Base-by-base conservation (phyloP, 1,140 invertebrate species). In the Drosophila truncata region DNA sequence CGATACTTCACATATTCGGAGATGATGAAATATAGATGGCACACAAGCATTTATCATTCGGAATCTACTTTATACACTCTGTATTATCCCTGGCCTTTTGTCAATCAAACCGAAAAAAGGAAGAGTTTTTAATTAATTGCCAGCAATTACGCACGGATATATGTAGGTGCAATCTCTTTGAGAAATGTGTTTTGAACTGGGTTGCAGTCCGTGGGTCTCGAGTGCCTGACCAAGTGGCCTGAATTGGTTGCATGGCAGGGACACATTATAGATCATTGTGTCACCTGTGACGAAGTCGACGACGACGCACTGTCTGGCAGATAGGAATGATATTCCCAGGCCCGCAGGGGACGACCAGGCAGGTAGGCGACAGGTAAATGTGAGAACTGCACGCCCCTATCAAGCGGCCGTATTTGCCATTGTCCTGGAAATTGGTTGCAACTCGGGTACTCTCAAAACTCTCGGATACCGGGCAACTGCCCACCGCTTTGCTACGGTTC, bases 331-430 rank as follows among this genome's bases (percentile, higher is more conserved):
- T 92, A 44, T 92, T 92, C 91, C 83, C 87, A 91, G 87, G 71
- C 70, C 37, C 33, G 35, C 37, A 63, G 27, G 27, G 14, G 33
- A 76, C 54, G 20, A 39, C 20, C n/a, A 20, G 25, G 23, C 69
- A 73, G 70, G 70, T 72, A 72, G 29, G 33, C 35, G 27, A 76
- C 76, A 86, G 76, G 59, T 77, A 87, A 69, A 52, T 78, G 65
- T 69, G 78, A 67, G 81, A 77, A 73, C 82, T 92, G 80, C 91
- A 92, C 91, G 91, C 91, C 91, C 79, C 91, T 92, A 92, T 92
- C 82, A 92, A 86, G 77, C 84, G 70, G 80, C 78, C 72, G 54
- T 63, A 75, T 71, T 72, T 69, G 60, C 60, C 74, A 82, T 88
- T 92, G 91, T 81, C 71, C 74, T 50, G 31, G 18, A 50, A 57